Base-by-base conservation (phyloP, 2,113 vertebrate genomes). In the Ailuropoda melanoleuca region DNA sequence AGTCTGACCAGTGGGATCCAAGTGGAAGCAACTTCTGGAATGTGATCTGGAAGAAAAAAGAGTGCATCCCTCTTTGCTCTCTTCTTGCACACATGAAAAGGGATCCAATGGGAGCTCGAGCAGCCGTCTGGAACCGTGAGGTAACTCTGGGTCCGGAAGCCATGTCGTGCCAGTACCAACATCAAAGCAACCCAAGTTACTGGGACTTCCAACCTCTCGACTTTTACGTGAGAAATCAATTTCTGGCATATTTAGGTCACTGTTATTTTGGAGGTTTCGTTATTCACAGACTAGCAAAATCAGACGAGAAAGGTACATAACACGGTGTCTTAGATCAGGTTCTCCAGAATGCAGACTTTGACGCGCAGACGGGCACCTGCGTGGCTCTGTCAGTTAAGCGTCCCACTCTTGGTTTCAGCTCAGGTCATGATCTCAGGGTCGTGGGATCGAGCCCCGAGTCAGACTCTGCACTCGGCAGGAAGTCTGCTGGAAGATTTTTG, bases 241-340 rank as follows among this genome's bases (percentile, higher is more conserved):
- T 72, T 92, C 62, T 46, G 50, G 21, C 15, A 29, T 46, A 82
- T 88, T 68, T 75, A 39, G 17, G 66, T 91, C 26, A 58, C 24
- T 74, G 37, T 88, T 74, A 77, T 39, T 74, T 95, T 92, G 29
- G 60, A 92, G 12, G 46, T 95, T 62, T 74, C 78, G 50, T 92
- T 94, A 50, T 77, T 94, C 62, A 87, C 26, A 46, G 72, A 48
- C 21, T 39, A 93, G 21, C 39, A 31, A 90, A 92, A 72, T 68
- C 9, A 29, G 94, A 85, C 24, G n/a, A n/a, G 48, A 75, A 84
- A 62, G 21, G 50, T 62, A 72, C 0, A 1, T 26, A 89, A 23
- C 78, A 31, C 37, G 12, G 15, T 37, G 6, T 93, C 82, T 77
- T 90, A 66, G 43, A 64, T 89, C 72, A 82, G 21, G 24, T 64